phyloP scores from a whole-genome alignment of 2,797 vertebrate species.

The Scolopax bukidnonensis region DNA sequence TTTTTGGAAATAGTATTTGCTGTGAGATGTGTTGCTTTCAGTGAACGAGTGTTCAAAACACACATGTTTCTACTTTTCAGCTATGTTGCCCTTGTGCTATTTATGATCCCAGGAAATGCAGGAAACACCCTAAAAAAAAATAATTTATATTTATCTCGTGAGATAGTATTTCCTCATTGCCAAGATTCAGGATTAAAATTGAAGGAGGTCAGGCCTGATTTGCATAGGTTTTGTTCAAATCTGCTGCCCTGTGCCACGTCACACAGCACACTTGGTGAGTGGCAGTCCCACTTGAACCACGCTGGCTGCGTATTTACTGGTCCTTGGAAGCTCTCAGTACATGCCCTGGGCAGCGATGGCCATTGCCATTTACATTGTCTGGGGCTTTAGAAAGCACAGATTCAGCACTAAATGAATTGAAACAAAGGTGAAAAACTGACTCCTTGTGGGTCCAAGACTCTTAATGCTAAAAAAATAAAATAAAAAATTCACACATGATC shows the following conservation, averaged over 20 bases:
- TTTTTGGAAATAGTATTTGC: neutral
- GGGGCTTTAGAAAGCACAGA: neutral
- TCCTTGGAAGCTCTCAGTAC: neutral
- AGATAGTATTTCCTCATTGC: neutral
- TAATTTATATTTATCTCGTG: rapidly evolving
- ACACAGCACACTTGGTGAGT: neutral
- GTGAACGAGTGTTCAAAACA: neutral
- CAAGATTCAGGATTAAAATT: neutral
- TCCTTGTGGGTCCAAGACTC: neutral
- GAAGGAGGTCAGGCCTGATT: neutral
- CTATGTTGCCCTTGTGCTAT: neutral
- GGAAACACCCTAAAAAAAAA: neutral
- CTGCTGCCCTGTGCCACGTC: neutral
- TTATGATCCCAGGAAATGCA: neutral
- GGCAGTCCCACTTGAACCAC: neutral
- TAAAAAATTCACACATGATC: neutral
- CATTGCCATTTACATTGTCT: neutral
- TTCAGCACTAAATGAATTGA: rapidly evolving
- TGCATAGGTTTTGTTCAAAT: neutral
- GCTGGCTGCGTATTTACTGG: rapidly evolving
- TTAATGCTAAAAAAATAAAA: neutral
- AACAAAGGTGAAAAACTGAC: neutral
- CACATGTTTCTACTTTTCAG: neutral
- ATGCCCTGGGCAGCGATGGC: neutral
- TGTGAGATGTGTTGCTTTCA: neutral